These are phyloP conservation scores for Onychorhynchus coronatus DNA, from an alignment of 2,113 vertebrate species.

Conservation along the genomic window DNA sequence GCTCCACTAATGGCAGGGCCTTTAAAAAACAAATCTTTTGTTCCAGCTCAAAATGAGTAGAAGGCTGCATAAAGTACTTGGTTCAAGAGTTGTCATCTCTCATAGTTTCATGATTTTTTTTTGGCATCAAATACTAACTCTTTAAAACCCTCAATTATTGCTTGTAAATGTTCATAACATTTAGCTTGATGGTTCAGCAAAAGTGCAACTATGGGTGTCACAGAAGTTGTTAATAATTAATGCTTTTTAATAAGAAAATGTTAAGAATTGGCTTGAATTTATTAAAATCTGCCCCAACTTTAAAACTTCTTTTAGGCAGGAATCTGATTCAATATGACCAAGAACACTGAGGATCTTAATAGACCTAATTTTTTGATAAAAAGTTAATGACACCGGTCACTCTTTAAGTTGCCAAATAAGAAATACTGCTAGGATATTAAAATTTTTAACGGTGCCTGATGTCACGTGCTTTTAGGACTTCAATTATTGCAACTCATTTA, in stretches of 20 bases:
- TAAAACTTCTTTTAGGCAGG: not conserved
- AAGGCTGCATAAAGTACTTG: not conserved
- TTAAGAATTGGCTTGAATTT: not conserved
- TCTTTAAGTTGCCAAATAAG: conserved; percentile 1
- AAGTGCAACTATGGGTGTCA: not conserved
- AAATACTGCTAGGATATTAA: not conserved
- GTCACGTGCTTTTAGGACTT: not conserved
- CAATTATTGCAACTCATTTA: not conserved
- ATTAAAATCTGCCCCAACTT: not conserved
- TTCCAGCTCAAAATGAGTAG: not conserved
- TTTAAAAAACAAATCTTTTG: not conserved
- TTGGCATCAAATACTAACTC: not conserved
- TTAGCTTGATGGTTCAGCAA: not conserved
- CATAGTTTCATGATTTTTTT: not conserved
- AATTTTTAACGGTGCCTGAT: not conserved
- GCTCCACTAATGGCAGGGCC: not conserved
- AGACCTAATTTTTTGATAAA: not conserved
- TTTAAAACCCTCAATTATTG: not conserved
- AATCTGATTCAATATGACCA: not conserved
- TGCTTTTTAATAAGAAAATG: not conserved
- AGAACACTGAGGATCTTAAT: not conserved
- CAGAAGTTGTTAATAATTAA: conserved; percentile 27
- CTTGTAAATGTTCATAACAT: not conserved
- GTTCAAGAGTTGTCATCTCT: not conserved
- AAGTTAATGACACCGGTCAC: not conserved